These are phyloP conservation scores for Steinernema khuongi DNA, from an alignment of 1,140 invertebrate genomes.

Conservation along the genomic window DNA sequence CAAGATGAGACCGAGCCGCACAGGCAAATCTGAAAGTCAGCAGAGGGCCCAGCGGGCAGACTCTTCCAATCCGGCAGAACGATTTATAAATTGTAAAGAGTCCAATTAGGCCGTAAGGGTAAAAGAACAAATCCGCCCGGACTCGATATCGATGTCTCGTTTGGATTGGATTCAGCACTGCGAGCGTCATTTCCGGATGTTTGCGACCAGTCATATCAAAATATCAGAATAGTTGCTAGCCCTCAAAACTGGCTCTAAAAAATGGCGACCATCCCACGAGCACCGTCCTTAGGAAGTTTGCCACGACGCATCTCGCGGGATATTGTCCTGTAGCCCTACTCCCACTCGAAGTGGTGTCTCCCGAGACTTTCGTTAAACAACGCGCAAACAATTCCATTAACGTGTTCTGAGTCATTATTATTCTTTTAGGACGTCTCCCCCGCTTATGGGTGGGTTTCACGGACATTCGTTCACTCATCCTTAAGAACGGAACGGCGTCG, in stretches of 20 bases:
- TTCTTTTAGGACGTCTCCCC: neutral
- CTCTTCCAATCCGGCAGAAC: neutral
- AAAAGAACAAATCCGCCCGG: neutral
- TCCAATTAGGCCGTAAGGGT: conserved; percentile 6
- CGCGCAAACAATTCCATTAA: conserved; percentile 13
- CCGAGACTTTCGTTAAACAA: neutral
- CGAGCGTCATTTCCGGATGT: neutral
- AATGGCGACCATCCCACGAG: too few relatives aligned
- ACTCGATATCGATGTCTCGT: neutral
- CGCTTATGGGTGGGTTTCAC: too few relatives aligned
- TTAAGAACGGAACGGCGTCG: neutral
- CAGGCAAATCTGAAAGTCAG: neutral
- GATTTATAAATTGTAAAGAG: neutral
- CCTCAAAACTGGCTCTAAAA: too few relatives aligned
- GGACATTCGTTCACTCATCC: neutral
- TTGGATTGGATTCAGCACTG: neutral
- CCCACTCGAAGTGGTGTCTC: neutral
- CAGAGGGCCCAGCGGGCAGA: neutral
- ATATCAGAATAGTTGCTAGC: too few relatives aligned
- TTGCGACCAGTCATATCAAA: neutral
- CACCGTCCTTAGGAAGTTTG: too few relatives aligned
- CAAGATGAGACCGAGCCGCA: neutral
- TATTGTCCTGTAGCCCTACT: neutral
- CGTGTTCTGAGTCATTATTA: neutral
- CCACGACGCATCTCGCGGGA: too few relatives aligned